Evolutionary conservation across 2,113 vertebrate species (phyloP).

Genomic region (Tetraodon nigroviridis): DNA sequence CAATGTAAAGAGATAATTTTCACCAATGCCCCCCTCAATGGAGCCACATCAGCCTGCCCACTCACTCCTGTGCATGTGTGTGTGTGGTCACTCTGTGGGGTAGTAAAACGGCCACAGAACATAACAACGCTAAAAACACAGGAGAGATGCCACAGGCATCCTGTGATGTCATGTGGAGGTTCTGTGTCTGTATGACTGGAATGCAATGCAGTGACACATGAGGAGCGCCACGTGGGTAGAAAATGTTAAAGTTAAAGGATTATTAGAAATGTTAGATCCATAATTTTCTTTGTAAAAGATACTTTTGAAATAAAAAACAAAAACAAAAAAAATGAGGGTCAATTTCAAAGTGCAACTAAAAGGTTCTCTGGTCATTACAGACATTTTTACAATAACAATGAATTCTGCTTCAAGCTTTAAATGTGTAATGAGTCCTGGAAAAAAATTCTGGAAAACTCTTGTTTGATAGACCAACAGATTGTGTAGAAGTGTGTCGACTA

Average conservation of each 20-base stretch:
- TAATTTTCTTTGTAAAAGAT: neutral
- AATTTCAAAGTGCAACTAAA: neutral
- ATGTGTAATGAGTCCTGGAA: too few species aligned
- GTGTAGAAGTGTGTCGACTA: conserved; percentile 32
- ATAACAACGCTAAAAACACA: conserved; percentile 51
- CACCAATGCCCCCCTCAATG: too few species aligned
- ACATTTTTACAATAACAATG: too few species aligned
- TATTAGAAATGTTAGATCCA: neutral
- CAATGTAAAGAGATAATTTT: conserved; percentile 50
- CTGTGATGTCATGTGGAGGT: conserved; percentile 54
- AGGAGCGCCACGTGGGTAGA: conserved; percentile 15
- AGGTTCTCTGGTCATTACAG: too few species aligned
- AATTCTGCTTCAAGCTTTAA: too few species aligned
- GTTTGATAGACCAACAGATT: conserved; percentile 2
- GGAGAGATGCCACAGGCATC: conserved; percentile 40
- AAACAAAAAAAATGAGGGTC: neutral
- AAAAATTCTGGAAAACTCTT: too few species aligned
- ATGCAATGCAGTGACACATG: conserved; percentile 17
- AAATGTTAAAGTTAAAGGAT: conserved; percentile 16
- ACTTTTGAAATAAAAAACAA: neutral
- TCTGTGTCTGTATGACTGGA: conserved; percentile 28
- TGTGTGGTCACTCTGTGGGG: conserved; percentile 22
- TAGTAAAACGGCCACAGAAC: conserved; percentile 43
- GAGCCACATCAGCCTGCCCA: conserved; percentile 55
- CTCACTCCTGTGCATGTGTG: conserved; percentile 31